Evolutionary conservation across 2,797 vertebrate species (phyloP).

Genomic region (Gila robusta): DNA sequence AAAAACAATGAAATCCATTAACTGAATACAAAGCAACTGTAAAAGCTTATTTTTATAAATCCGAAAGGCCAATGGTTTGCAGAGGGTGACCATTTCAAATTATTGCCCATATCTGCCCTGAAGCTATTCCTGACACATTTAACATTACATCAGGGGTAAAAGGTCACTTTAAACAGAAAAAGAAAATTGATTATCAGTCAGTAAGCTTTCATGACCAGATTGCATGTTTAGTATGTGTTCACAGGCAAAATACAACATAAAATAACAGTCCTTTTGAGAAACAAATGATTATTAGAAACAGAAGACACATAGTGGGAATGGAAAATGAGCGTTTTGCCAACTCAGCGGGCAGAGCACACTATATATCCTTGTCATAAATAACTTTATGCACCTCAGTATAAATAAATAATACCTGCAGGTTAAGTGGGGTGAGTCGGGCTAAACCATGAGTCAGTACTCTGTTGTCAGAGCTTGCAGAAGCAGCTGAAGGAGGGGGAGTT

Average conservation of each 20-base stretch:
- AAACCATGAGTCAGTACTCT: conserved; percentile 6
- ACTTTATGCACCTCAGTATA: not conserved
- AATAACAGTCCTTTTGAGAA: not conserved
- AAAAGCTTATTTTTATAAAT: not conserved
- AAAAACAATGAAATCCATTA: not conserved
- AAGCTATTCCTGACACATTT: conserved; percentile 35
- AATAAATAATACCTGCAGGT: conserved; percentile 60
- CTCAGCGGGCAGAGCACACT: not conserved
- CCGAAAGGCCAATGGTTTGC: conserved; percentile 1
- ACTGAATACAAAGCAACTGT: not conserved
- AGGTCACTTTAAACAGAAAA: conserved; percentile 5
- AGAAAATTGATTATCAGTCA: not conserved
- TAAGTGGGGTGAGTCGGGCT: conserved; percentile 38
- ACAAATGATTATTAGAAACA: not conserved
- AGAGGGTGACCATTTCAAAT: conserved; percentile 15
- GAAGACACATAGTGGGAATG: not conserved
- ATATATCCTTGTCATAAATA: not conserved
- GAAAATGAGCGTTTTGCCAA: not conserved
- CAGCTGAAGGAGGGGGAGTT: conserved; percentile 66
- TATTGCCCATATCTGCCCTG: conserved; percentile 8
- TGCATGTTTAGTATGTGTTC: not conserved
- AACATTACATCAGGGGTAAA: conserved; percentile 17
- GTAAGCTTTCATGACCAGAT: not conserved
- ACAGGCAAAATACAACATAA: not conserved
- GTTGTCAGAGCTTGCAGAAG: conserved; percentile 53